Base-by-base conservation (phyloP, 2,797 vertebrate species). In the Merluccius polli region DNA sequence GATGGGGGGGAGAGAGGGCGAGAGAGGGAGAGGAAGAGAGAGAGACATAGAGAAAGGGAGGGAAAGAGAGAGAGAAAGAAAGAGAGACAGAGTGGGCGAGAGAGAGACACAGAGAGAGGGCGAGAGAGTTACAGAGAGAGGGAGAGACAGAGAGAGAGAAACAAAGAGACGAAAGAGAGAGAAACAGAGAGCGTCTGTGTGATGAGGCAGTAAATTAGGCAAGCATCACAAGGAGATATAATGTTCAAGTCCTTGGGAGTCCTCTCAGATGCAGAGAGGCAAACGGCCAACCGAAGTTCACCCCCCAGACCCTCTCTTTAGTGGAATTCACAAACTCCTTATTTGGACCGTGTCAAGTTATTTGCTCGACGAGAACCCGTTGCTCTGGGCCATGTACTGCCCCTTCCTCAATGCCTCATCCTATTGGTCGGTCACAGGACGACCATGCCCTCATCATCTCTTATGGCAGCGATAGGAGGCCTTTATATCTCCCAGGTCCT, bases 31-130 rank as follows among this genome's bases (percentile, higher is more conserved):
- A 68, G 5, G 13, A 2, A 69, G 29, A 69, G 11, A 15, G 67
- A 31, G 29, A 69, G 67, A 31, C 29, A 31, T 12, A 69, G 29
- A 69, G 27, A 69, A 13, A 69, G 67, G 31, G 5, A n/a, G 10
- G n/a, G 52, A 63, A 1, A 63, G 52, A 63, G 52, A 63, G 52
- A 63, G 52, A n/a, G 63, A 67, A 24, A 36, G 7, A 71, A 24
- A 71, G 70, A 35, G 31, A 74, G 35, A 38, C n/a, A 74, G 32
- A 63, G 32, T 9, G 59, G 18, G 63, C 29, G 73, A 74, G 35
- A 29, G 35, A 44, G 35, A 72, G 30, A 32, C 10, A 31, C 8
- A 73, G 86, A 89, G 82, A 81, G 81, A 48, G 38, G 33, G 70
- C n/a, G 7, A 71, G 21, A 71, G 69, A 31, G 30, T 3, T 0